Evolutionary conservation across 2,888 invertebrate genomes (phyloP).

Genomic region (Tipula vernalis): DNA sequence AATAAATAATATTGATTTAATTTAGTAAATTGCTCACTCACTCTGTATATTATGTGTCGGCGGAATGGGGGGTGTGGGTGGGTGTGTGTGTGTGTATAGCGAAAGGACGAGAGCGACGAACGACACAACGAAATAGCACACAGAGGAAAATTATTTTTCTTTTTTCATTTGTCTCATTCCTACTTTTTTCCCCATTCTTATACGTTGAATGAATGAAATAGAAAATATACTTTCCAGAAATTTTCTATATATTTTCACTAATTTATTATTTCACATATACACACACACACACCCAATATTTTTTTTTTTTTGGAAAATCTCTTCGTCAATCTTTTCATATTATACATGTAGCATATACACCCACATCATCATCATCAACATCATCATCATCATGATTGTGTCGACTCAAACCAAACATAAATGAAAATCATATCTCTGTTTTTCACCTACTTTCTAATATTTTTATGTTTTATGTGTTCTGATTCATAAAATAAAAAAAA

Average conservation of each 20-base stretch:
- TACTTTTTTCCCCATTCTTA: not conserved
- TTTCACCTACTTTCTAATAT: not conserved
- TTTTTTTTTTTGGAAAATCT: not conserved
- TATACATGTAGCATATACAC: not conserved
- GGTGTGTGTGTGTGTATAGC: not conserved
- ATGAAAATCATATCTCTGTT: not conserved
- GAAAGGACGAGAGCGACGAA: not conserved
- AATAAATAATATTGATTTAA: constrained; percentile 10
- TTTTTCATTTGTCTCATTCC: not conserved
- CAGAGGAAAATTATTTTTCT: not conserved
- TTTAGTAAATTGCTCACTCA: constrained; percentile 9
- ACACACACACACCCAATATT: not conserved
- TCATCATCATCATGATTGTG: not conserved
- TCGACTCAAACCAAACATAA: not conserved
- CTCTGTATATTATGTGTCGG: not conserved
- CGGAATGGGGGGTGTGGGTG: not conserved
- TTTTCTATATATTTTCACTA: not conserved
- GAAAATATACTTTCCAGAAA: not conserved
- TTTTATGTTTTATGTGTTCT: not conserved
- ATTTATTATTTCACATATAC: not conserved
- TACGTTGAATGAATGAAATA: not conserved
- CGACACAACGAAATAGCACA: not conserved
- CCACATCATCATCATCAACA: not conserved
- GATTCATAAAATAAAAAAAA: not conserved
- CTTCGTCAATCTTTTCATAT: not conserved